Evolutionary conservation across 2,113 vertebrate species (phyloP).

Genomic region (Echinops telfairi): DNA sequence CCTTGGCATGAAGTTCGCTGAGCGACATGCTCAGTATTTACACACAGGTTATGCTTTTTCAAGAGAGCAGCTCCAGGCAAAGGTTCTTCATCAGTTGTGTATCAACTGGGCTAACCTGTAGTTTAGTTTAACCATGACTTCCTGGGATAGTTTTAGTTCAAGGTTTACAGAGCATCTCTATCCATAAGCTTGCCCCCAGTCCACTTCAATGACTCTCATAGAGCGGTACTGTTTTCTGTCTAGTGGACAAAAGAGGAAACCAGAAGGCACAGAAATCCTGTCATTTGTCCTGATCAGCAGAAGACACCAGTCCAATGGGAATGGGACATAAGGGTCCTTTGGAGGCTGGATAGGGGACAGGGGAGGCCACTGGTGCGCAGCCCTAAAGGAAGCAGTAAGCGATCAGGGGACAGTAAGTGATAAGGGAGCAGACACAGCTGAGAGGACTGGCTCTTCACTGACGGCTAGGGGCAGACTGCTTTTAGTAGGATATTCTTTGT

Average conservation of each 20-base stretch:
- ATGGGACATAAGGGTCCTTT: not conserved
- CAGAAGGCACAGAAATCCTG: not conserved
- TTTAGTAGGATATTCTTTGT: not conserved
- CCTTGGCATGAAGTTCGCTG: too few relatives aligned
- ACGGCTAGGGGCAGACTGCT: not conserved
- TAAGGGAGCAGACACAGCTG: not conserved
- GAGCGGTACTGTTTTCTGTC: not conserved
- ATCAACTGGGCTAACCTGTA: not conserved
- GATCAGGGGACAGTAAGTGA: not conserved
- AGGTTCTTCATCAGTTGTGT: not conserved
- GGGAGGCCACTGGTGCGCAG: rapidly evolving
- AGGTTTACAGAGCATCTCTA: not conserved
- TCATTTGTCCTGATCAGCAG: not conserved
- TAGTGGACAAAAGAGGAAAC: not conserved
- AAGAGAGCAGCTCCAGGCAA: not conserved
- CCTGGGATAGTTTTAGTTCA: not conserved
- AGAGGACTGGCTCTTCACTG: not conserved
- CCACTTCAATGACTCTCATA: not conserved
- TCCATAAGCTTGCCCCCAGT: not conserved
- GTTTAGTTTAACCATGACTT: not conserved
- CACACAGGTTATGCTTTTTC: not conserved
- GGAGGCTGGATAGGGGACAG: not conserved
- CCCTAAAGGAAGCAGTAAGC: not conserved
- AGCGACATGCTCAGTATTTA: too few relatives aligned
- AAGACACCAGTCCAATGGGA: not conserved